Base-by-base conservation (phyloP, 2,113 vertebrate species). In the Eidolon helvum region DNA sequence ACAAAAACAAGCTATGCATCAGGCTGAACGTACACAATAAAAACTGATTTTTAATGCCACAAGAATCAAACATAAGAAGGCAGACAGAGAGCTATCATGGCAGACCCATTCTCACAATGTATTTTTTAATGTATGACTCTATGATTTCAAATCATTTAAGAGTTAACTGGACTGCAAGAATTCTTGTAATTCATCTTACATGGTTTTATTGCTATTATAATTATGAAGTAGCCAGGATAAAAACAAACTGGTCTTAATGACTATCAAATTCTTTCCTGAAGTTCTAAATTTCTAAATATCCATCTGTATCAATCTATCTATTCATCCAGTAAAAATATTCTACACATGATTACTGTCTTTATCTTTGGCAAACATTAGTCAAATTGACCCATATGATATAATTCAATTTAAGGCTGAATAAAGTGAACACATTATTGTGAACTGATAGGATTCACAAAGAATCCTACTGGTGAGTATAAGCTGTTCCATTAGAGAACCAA, bases 111-210 rank as follows among this genome's bases (percentile, higher is more conserved):
- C 53, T 59, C 12, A 50, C 4, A 69, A 71, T 71, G 45, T 55
- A 66, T 59, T 48, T 74, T 95, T 91, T 55, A 88, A 78, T 68
- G 4, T 57, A 68, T 21, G 48, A 91, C 9, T 85, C 93, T 50
- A 87, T 63, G 28, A 95, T 87, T 92, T 83, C 45, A 86, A 94
- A 55, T 66, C 4, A 87, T 72, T 85, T 92, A 57, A 79, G 2
- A 85, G 30, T 79, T 91, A 91, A 80, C 12, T 83, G 74, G 7
- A 38, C 43, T 78, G 1, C 3, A 78, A 19, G 21, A 79, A 92
- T 75, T 74, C 19, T 92, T 69, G 0, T n/a, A 55, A 82, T 86
- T 26, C 3, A 72, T 18, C 3, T 75, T 43, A 84, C 28, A 75
- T 24, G 21, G 10, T 65, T 93, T 88, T 55, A 80, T 59, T 87